Percentiles rank a stretch among this genome's conserved stretches.
These are phyloP conservation scores for Synergus itoensis DNA, from an alignment of 2,888 invertebrate genomes.

Conservation along the genomic window DNA sequence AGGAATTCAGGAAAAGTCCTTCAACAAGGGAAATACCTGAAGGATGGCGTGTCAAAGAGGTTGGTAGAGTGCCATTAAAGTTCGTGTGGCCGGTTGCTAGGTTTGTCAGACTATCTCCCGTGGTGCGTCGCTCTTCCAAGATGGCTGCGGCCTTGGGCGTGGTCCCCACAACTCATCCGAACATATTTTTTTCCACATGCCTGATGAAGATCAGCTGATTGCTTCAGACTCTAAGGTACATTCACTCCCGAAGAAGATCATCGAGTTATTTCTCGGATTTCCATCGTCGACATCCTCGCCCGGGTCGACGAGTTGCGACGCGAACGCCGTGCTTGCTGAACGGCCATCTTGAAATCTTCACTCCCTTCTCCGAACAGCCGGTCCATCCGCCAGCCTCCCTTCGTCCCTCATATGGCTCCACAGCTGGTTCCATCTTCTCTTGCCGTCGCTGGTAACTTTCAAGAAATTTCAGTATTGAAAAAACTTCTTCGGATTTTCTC, in stretches of 20 bases:
- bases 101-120: conserved; percentile 67
- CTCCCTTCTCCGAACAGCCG: conserved; percentile 64
- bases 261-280: conserved; percentile 50
- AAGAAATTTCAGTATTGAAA: background rate
- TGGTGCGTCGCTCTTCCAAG: conserved; percentile 70
- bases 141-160: conserved; percentile 76
- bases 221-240: conserved; percentile 4
- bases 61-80: conserved; percentile 7
- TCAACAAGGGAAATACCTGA: conserved; percentile 62
- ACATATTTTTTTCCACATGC: conserved; percentile 2
- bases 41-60: conserved; percentile 51
- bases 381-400: conserved; percentile 61
- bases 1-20: conserved; percentile 38
- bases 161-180: conserved; percentile 60
- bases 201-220: background rate
- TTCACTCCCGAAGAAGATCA: conserved; percentile 61
- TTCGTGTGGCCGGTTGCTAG: conserved; percentile 40
- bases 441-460: background rate
- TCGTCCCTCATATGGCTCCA: conserved; percentile 31
- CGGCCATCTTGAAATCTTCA: conserved; percentile 71
- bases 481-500: background rate
- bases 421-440: background rate
- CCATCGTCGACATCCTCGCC: conserved; percentile 50
- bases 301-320: conserved; percentile 64
- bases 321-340: conserved; percentile 60